Percentiles rank a stretch among this genome's conserved stretches.
These are phyloP conservation scores for Ciconia boyciana DNA, from an alignment of 2,113 vertebrate species.

Conservation along the genomic window DNA sequence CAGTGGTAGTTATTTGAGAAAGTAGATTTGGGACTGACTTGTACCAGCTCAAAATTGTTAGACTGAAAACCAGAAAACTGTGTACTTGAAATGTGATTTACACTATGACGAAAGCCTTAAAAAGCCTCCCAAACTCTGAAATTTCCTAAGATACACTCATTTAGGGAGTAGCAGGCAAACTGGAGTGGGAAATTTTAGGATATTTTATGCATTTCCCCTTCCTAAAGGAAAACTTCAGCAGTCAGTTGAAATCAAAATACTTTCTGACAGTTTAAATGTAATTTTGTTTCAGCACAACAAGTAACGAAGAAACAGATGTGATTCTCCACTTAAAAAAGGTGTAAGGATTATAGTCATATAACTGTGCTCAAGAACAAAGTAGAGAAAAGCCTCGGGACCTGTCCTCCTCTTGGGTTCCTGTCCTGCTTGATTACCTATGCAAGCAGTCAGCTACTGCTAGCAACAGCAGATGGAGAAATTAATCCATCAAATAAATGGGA, in stretches of 20 bases:
- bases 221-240: neutral
- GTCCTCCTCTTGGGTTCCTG: neutral
- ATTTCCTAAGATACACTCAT: neutral
- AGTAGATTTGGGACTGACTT: neutral
- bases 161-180: neutral
- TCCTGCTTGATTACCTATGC: neutral
- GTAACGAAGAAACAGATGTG: neutral
- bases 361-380: neutral
- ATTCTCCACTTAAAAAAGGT: neutral
- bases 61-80: neutral
- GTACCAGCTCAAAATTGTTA: neutral
- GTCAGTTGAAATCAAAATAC: neutral
- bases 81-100: neutral
- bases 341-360: neutral
- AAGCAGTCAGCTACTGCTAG: neutral
- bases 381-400: neutral
- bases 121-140: neutral
- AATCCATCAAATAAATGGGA: neutral
- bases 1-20: neutral
- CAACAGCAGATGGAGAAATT: neutral
- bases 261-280: neutral
- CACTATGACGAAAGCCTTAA: neutral
- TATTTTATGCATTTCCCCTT: neutral
- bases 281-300: neutral
- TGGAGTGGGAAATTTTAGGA: neutral